Evolutionary conservation across 2,113 vertebrate genomes (phyloP), one percentile per base, ranked within the genome.

Genomic region (Solea solea): DNA sequence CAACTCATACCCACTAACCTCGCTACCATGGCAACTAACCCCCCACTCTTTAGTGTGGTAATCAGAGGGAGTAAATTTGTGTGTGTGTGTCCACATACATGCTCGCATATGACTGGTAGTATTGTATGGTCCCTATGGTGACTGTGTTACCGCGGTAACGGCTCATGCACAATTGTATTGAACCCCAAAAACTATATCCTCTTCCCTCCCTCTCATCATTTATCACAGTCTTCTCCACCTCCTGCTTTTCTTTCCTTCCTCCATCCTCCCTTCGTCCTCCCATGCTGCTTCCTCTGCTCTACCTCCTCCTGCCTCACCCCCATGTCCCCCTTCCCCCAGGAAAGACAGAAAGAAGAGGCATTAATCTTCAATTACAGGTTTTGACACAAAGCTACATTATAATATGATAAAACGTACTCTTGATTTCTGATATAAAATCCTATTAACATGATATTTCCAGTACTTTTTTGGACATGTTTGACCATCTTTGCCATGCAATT

Each of bases 21-120:
- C 6, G 78, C 80, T 88, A 46, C 84, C 72, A 83, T 87, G 80
- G 75, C 67, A 89, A 88, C 87, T 28, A 75, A 65, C 84, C 78
- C 73, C 73, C 64, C 15, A 5, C 67, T 82, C 67, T 61, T 3
- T 46, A 71, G 27, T 52, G 74, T 73, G 76, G 34, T 78, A 84
- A 84, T 80, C 63, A 63, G 64, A 65, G 5, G 25, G 27, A 21
- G 27, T 34, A 44, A 64, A 25, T 45, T 15, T 41, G 39, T 61
- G 68, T 63, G 64, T 62, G 39, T 75, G 60, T 58, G 27, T 57
- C 59, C 51, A 69, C 34, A 21, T 41, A 48, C 45, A 48, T 12
- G 45, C 45, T 48, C 68, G 44, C 5, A 11, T 60, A 16, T 11
- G 40, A n/a, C 40, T 45, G 41, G 48, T 50, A 57, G 72, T 49